These are phyloP conservation scores for Eremobia ochroleuca DNA, from an alignment of 2,888 invertebrate species.

Conservation along the genomic window DNA sequence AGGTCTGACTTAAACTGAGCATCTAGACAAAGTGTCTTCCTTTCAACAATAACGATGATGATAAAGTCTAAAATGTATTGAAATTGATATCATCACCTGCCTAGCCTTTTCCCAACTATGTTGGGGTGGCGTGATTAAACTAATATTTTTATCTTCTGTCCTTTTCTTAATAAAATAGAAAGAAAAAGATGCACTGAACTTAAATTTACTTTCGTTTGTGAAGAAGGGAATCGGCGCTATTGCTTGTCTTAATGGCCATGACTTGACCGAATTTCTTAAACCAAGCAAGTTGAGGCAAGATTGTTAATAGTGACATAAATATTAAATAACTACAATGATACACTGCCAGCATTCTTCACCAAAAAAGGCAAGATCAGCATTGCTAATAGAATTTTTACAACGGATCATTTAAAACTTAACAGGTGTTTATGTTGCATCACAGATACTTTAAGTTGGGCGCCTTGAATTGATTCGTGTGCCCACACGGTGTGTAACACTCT, in stretches of 20 bases:
- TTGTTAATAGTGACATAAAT: constrained; percentile 8
- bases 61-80: not conserved
- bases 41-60: not conserved
- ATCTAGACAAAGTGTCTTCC: not conserved
- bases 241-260: not conserved
- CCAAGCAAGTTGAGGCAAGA: not conserved
- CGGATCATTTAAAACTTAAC: constrained; percentile 34
- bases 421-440: constrained; percentile 63
- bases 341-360: constrained; percentile 35
- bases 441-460: constrained; percentile 52
- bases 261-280: not conserved
- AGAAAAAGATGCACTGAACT: no score
- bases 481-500: no score
- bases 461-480: constrained; percentile 62
- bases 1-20: not conserved
- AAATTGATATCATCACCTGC: no score
- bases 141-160: no score
- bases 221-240: no score
- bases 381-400: constrained; percentile 51
- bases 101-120: no score
- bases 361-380: constrained; percentile 35
- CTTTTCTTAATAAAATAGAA: no score
- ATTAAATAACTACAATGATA: constrained; percentile 30
- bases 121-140: no score
- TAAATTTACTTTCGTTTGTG: no score